Evolutionary conservation across 2,888 invertebrate species (phyloP).

Genomic region (Pyrocoelia pectoralis): DNA sequence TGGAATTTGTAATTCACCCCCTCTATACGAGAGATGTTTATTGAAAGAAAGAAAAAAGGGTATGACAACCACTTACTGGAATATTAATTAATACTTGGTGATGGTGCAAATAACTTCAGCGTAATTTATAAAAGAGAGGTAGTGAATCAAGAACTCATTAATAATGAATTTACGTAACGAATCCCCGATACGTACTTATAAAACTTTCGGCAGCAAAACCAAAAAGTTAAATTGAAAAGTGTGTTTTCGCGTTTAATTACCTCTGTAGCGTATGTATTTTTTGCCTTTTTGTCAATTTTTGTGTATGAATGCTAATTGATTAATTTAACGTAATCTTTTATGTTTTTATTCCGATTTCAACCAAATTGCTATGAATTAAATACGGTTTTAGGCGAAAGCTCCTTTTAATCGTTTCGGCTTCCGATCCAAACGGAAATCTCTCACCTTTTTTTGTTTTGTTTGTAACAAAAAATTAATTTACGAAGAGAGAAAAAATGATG

Average conservation of each 20-base stretch:
- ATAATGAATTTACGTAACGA: constrained; percentile 11
- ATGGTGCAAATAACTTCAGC: constrained; percentile 2
- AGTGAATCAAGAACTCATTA: constrained; percentile 13
- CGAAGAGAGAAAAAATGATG: background rate
- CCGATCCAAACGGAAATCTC: too few relatives aligned
- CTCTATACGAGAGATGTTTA: too few relatives aligned
- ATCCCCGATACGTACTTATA: background rate
- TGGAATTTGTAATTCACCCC: too few relatives aligned
- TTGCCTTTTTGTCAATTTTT: background rate
- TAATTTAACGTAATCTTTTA: too few relatives aligned
- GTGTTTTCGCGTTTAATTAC: background rate
- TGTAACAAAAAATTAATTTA: background rate
- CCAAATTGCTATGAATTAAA: background rate
- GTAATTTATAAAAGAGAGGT: background rate
- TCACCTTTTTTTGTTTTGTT: background rate
- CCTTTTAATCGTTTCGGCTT: too few relatives aligned
- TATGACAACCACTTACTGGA: too few relatives aligned
- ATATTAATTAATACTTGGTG: background rate
- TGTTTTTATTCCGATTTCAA: background rate
- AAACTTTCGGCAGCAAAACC: constrained; percentile 5
- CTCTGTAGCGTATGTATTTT: background rate
- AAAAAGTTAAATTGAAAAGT: constrained; percentile 13
- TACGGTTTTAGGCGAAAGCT: background rate
- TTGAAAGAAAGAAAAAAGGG: too few relatives aligned
- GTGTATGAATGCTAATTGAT: background rate